Conservation (phyloP, 2,113 vertebrate species). For the Oryzias melastigma region DNA sequence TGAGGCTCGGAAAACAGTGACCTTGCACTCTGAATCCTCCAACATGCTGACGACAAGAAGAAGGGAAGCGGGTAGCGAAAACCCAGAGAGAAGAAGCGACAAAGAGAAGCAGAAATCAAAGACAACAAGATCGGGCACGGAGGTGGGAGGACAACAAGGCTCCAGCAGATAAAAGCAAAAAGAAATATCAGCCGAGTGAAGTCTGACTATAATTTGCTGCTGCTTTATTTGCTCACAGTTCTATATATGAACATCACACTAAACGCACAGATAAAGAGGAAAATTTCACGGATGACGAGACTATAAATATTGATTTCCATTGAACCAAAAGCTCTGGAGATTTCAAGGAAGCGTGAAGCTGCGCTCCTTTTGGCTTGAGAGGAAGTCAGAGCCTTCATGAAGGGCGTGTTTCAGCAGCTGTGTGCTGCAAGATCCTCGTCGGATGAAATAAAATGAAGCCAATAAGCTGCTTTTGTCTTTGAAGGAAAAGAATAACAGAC, state of each 20-base stretch:
- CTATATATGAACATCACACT: neutral
- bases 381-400: slow-evolving; percentile 29
- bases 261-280: slow-evolving; percentile 7
- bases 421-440: neutral
- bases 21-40: slow-evolving; percentile 55
- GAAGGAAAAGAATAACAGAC: slow-evolving; percentile 21
- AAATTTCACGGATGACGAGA: neutral
- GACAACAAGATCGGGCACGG: slow-evolving; percentile 9
- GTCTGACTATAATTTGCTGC: slow-evolving; percentile 7
- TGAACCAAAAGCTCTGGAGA: no score
- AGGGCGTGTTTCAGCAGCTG: slow-evolving; percentile 29
- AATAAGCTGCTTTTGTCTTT: slow-evolving; percentile 12
- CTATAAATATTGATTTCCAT: neutral
- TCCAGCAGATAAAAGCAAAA: slow-evolving; percentile 28
- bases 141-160: slow-evolving; percentile 3
- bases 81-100: neutral
- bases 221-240: neutral
- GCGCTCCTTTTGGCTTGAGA: slow-evolving; percentile 13
- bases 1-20: slow-evolving; percentile 64
- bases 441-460: slow-evolving; percentile 17
- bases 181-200: neutral
- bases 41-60: slow-evolving; percentile 27
- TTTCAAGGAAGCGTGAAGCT: slow-evolving; percentile 4
- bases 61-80: no score
- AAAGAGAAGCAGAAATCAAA: slow-evolving; percentile 19